Conservation (phyloP, 2,797 vertebrate species). For the Chelon labrosus region DNA sequence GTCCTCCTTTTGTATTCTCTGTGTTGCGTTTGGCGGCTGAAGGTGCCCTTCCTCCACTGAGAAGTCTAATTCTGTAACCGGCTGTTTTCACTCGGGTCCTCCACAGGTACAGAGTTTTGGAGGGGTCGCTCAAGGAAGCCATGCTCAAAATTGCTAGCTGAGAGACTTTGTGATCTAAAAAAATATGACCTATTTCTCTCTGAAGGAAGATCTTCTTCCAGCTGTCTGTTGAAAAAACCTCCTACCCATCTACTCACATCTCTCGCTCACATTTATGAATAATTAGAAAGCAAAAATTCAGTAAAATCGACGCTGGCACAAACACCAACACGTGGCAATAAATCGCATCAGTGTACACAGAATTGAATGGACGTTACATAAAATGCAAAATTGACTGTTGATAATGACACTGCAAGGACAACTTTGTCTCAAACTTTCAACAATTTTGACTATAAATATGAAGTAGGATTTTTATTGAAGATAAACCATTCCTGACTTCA, state of each 20-base stretch:
- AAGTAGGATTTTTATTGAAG: background rate
- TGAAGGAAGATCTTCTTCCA: background rate
- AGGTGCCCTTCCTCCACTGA: constrained; percentile 27
- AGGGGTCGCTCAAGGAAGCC: constrained; percentile 3
- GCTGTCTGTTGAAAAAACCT: constrained; percentile 9
- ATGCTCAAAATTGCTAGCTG: constrained; percentile 26
- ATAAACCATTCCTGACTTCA: background rate
- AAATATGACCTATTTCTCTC: constrained; percentile 21
- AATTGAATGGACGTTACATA: background rate
- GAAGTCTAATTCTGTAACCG: background rate
- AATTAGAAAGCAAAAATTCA: constrained; percentile 19
- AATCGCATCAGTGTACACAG: background rate
- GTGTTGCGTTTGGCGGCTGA: constrained; percentile 12
- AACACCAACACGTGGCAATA: background rate
- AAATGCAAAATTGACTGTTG: background rate
- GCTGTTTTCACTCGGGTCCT: constrained; percentile 24
- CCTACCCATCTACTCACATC: background rate
- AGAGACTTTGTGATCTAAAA: constrained; percentile 5
- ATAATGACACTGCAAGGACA: background rate
- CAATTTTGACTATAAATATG: background rate
- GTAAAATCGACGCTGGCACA: background rate
- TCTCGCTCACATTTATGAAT: constrained; percentile 29
- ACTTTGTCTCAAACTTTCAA: background rate
- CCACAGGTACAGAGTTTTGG: background rate
- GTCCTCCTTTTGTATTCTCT: constrained; percentile 19